Base-by-base conservation (phyloP, 2,113 vertebrate species). In the Terrapene triunguis region DNA sequence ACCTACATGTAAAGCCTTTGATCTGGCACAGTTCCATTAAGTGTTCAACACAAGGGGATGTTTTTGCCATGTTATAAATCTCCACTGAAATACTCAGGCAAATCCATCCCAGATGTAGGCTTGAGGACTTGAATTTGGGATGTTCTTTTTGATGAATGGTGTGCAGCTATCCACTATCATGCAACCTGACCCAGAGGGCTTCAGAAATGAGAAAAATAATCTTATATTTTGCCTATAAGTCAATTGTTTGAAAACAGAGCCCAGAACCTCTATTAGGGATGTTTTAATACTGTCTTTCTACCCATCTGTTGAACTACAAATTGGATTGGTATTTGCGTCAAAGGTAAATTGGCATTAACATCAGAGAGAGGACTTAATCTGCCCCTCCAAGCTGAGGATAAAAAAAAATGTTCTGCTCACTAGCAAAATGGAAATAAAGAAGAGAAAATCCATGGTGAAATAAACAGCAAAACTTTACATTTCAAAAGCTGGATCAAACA, bases 231-330 rank as follows among this genome's bases (percentile, higher is more conserved):
- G 29, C 55, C 57, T 92, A 4, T 93, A 96, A 97, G 82, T 94
- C 90, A 94, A 84, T 53, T 84, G 50, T 84, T 91, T 93, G 65
- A 78, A 85, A 83, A 93, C 89, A 88, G 47, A 62, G 16, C 65
- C 91, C 53, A 44, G 84, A 89, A 91, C 79, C 74, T 94, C 85
- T 89, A 6, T 85, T 57, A 94, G 47, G 22, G 57, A 65, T 92
- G 62, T 27, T 38, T 69, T 84, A 53, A 82, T 90, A 47, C 62
- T 87, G 53, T 22, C 57, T 91, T 90, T 53, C 54, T 22, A 90
- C 29, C 90, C 94, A 92, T 96, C 96, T 97, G 96, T 35, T 97
- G 86, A 94, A 48, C 86, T 74, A 88, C 25, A 79, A 97, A 97
- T 94, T 93, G 92, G 89, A 94, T 80, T 93, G 83, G 35, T 88